A percentile compares a stretch with the other conserved stretches of the same genome.
These are phyloP conservation scores for Craterocephalus amniculus DNA, from an alignment of 2,797 vertebrate genomes.

Conservation along the genomic window DNA sequence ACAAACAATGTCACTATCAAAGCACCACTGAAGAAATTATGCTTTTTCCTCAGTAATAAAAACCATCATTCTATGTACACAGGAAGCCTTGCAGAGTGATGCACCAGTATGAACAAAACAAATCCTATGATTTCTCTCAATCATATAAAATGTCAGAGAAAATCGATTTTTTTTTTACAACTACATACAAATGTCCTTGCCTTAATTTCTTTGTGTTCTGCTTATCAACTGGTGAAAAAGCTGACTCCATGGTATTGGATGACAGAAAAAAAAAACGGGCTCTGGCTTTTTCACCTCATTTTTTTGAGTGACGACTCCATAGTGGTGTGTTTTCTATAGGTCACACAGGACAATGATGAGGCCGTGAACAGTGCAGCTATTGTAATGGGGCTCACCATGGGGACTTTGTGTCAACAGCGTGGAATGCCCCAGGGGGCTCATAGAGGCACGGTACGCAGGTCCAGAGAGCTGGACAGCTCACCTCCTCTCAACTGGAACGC, in stretches of 20 bases:
- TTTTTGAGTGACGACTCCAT: conserved; percentile 69
- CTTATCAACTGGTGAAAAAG: conserved; percentile 61
- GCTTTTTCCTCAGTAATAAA: no score
- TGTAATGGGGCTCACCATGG: conserved; percentile 82
- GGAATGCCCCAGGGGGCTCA: conserved; percentile 83
- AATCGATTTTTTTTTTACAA: neutral
- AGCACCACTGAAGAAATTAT: neutral
- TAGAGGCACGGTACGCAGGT: conserved; percentile 44
- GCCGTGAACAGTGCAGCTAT: conserved; percentile 79
- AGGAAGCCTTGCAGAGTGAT: neutral
- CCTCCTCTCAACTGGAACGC: conserved; percentile 67
- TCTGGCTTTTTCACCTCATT: conserved; percentile 82
- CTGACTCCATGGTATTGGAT: conserved; percentile 65
- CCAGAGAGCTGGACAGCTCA: conserved; percentile 51
- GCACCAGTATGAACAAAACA: neutral
- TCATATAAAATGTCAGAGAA: neutral
- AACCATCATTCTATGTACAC: neutral
- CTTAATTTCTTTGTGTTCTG: conserved; percentile 17
- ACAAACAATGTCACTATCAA: neutral
- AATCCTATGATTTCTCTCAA: neutral
- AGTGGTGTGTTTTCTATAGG: conserved; percentile 84
- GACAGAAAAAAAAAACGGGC: conserved; percentile 56
- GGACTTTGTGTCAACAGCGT: conserved; percentile 80
- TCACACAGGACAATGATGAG: conserved; percentile 85
- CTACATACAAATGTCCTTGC: neutral